phyloP scores from a whole-genome alignment of 2,113 vertebrate genomes.

The Cnemophilus loriae region DNA sequence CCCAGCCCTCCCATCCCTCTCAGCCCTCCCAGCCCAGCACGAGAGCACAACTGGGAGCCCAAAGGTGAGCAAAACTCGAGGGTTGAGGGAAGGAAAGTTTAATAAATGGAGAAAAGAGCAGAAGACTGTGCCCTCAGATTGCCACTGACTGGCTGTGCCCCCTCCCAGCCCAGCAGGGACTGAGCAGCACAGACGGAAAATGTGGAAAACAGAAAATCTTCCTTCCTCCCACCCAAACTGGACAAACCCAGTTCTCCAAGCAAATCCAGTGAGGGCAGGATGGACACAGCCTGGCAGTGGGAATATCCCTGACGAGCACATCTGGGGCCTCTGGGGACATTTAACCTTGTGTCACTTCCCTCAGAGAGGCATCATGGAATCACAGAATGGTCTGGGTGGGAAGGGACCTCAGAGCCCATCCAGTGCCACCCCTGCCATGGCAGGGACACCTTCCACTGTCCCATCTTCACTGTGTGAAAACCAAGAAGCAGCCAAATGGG shows the following conservation, averaged over 20 bases:
- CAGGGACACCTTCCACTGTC: background rate
- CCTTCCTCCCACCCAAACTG: background rate
- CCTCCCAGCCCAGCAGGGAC: background rate
- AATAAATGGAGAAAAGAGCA: background rate
- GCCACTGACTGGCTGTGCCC: background rate
- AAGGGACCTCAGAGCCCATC: fast-evolving
- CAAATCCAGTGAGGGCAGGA: background rate
- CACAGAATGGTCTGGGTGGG: too few species aligned
- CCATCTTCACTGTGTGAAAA: background rate
- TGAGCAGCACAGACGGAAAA: background rate
- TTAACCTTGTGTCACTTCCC: background rate
- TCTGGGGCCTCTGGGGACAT: background rate
- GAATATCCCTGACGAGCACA: background rate
- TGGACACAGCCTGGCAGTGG: background rate
- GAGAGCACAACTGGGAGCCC: background rate
- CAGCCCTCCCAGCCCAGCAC: background rate
- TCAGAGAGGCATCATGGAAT: too few species aligned
- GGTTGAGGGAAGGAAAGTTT: background rate
- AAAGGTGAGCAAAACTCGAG: background rate
- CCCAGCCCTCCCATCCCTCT: background rate
- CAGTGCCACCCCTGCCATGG: background rate
- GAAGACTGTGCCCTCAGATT: background rate
- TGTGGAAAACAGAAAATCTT: background rate
- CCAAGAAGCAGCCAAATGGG: background rate
- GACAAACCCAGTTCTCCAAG: background rate